Base-by-base conservation (phyloP, 1,140 invertebrate species). In the Oppia nitens region DNA sequence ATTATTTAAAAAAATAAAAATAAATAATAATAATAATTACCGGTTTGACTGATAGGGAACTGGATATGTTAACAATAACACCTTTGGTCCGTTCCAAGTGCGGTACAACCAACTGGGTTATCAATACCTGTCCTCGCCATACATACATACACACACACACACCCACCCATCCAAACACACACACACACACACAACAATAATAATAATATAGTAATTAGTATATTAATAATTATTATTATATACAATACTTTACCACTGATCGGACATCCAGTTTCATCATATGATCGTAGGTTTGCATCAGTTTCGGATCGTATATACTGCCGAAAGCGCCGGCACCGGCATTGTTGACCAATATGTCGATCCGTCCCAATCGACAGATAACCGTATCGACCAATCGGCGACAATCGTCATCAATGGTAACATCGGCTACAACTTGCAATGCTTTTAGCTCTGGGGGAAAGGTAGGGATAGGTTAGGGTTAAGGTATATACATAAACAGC, bases 301-400 rank as follows among this genome's bases (percentile, higher is more conserved):
- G 23, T 25, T 57, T 57, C 20, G 56, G 56, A 40, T 40, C 29
- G 17, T 48, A 24, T 12, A 57, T 28, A 32, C 2, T 50, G 23
- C 56, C 56, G 48, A 32, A 32, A 23, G 53, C 21, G 24, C 20
- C 29, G 14, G 47, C 25, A n/a, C 56, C 56, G 9, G 56, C 56
- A 52, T 57, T 57, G n/a, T 57, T 57, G 24, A 57, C 47, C 11
- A 62, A 29, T 6, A 62, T 27, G 47, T 62, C 60, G 20, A 62
- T 27, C 53, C 91, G 90, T 50, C 94, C 94, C 76, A 98, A 98
- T 71, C 84, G 83, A 48, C 83, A 78, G 0, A 96, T 82, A 12
- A 91, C 83, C 62, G 80, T 78, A 64, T 92, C 79, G 23, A 98
- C 81, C 17, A 93, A 91, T 21, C 76, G 75, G 60, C 80, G 71